These are phyloP conservation scores for Lamellibrachia luymesi DNA, from an alignment of 1,140 invertebrate genomes.

Conservation along the genomic window DNA sequence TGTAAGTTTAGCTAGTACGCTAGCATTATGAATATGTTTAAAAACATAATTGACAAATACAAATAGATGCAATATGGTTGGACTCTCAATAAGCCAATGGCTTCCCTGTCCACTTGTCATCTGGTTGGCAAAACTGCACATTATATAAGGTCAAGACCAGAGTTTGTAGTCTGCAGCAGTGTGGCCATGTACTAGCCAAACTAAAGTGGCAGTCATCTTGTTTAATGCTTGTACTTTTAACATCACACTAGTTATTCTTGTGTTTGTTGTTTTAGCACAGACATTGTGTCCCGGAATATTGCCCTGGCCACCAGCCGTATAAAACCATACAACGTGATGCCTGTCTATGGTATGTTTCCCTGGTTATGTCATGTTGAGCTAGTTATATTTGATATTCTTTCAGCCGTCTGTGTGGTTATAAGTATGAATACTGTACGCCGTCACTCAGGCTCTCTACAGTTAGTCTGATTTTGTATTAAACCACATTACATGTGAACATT, in stretches of 20 bases:
- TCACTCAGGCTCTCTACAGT: too few species aligned
- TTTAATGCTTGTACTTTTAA: background rate
- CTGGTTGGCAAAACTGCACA: too few species aligned
- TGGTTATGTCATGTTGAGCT: background rate
- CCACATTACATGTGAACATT: background rate
- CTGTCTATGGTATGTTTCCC: constrained; percentile 73
- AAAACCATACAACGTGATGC: constrained; percentile 90
- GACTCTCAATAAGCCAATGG: too few species aligned
- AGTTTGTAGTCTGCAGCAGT: too few species aligned
- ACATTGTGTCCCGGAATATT: constrained; percentile 85
- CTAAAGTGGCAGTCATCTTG: background rate
- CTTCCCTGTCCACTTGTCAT: background rate
- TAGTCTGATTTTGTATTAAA: background rate
- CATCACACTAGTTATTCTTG: background rate
- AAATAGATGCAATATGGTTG: too few species aligned
- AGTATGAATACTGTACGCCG: background rate
- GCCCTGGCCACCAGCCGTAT: constrained; percentile 73
- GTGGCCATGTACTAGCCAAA: too few species aligned
- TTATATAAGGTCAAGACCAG: too few species aligned
- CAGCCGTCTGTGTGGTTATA: background rate
- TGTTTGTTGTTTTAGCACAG: constrained; percentile 65
- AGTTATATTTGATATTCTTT: background rate
- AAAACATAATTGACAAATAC: too few species aligned
- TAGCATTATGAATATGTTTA: background rate
- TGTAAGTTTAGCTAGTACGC: too few species aligned